Evolutionary conservation across 2,797 vertebrate species (phyloP), one percentile per base, ranked within the genome.

Genomic region (Tokudaia muenninki): DNA sequence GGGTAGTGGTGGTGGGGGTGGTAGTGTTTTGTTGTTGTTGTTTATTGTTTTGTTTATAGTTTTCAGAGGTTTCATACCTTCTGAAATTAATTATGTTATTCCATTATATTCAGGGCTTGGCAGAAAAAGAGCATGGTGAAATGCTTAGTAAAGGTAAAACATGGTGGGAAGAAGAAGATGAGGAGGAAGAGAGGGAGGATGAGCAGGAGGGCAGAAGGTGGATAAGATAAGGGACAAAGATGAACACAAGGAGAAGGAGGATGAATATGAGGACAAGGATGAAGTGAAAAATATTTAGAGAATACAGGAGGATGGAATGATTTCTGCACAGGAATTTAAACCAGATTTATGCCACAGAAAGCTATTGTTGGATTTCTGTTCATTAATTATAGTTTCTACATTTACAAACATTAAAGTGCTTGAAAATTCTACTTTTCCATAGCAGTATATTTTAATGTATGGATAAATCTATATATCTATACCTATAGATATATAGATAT

Each of bases 211-310:
- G 10, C 5, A 52, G 9, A 11, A 81, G 2, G 1, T 13, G 11
- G 13, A 29, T 2, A 72, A n/a, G 6, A 1, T 21, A 72, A 70
- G n/a, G 34, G 14, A n/a, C 31, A 70, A 70, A 19, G 67, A 70
- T 70, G 34, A 21, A 34, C 0, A 37, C 34, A 37, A 37, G 44
- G 24, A 44, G 74, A 24, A 75, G 37, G 16, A 21, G 16, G 7
- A 52, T 0, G 1, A 22, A 0, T 5, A 59, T 6, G 11, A 57
- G 17, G 3, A 59, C 5, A 6, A 16, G 13, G 22, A 55, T 0
- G 4, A 26, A 26, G 3, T 55, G 0, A 72, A 92, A 24, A 65
- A 6, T 37, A 29, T 12, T 17, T 44, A 10, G 10, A 4, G 31
- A 61, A 26, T 9, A 31, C 9, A 50, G 1, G 14, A 81, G 34